Evolutionary conservation across 1,140 invertebrate species (phyloP).

Genomic region (Panulirus ornatus): DNA sequence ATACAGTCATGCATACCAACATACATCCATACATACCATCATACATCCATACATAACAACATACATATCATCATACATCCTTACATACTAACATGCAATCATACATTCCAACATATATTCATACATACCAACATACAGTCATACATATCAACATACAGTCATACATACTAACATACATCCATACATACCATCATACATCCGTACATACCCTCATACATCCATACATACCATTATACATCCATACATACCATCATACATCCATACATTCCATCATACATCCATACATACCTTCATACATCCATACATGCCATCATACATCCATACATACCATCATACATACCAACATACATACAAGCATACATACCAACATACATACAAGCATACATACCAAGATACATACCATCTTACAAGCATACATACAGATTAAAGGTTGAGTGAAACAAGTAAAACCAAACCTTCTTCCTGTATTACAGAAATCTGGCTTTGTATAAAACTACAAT

Average conservation of each 20-base stretch:
- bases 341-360: slow-evolving; percentile 21
- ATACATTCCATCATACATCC: neutral
- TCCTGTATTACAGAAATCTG: slow-evolving; percentile 24
- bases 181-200: neutral
- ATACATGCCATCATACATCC: neutral
- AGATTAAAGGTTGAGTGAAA: neutral
- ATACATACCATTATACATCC: neutral
- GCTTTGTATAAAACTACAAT: slow-evolving; percentile 3
- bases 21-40: too few relatives aligned
- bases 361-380: neutral
- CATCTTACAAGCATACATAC: slow-evolving; percentile 11
- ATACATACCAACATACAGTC: neutral
- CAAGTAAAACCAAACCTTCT: neutral
- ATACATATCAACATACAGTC: neutral
- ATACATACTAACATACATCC: slow-evolving; percentile 10
- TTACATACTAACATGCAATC: too few relatives aligned
- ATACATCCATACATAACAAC: too few relatives aligned
- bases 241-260: slow-evolving; percentile 11
- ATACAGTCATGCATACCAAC: neutral
- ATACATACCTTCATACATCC: neutral
- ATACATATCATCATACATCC: too few relatives aligned
- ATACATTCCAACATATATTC: too few relatives aligned
- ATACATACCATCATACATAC: slow-evolving; percentile 8
- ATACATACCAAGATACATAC: neutral
- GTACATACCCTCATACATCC: neutral